Evolutionary conservation across 2,888 invertebrate species (phyloP).

Genomic region (Nasonia oneida): DNA sequence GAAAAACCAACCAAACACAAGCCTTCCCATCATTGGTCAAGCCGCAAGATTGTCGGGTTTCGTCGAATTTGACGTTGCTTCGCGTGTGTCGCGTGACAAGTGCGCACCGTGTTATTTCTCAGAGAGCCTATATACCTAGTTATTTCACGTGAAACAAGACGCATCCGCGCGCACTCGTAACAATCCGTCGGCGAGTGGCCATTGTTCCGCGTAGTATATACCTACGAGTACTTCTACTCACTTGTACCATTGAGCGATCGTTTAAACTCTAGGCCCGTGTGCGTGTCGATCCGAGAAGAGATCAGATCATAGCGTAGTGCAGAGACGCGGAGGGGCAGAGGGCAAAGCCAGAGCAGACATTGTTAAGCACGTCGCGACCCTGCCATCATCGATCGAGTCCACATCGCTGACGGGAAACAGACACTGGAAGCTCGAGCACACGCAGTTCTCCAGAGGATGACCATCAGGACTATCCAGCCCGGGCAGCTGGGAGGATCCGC

Average conservation of each 20-base stretch:
- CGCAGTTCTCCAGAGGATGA: not conserved
- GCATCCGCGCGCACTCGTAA: not conserved
- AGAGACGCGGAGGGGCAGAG: slow-evolving; percentile 26
- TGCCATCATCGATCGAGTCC: slow-evolving; percentile 35
- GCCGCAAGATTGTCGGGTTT: slow-evolving; percentile 25
- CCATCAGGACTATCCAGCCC: not conserved
- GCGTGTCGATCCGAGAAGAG: slow-evolving; percentile 24
- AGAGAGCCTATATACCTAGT: not conserved
- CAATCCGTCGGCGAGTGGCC: not conserved
- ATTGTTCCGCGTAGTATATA: not conserved
- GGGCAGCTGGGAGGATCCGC: not conserved
- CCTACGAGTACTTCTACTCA: not conserved
- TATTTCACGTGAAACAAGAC: not conserved
- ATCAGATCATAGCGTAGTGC: slow-evolving; percentile 22
- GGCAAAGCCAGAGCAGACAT: slow-evolving; percentile 25
- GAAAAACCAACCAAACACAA: slow-evolving; percentile 68
- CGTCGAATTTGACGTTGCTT: slow-evolving; percentile 26
- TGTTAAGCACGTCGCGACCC: not conserved
- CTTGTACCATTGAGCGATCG: not conserved
- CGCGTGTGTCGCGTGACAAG: slow-evolving; percentile 22
- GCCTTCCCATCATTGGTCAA: slow-evolving; percentile 25
- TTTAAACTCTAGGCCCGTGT: slow-evolving; percentile 18
- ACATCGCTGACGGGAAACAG: too few species aligned
- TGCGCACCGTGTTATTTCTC: slow-evolving; percentile 15
- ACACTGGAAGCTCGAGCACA: not conserved